A percentile compares a stretch with the other conserved stretches of the same genome.
Conservation (phyloP, 2,797 vertebrate genomes). For the Acomys russatus region DNA sequence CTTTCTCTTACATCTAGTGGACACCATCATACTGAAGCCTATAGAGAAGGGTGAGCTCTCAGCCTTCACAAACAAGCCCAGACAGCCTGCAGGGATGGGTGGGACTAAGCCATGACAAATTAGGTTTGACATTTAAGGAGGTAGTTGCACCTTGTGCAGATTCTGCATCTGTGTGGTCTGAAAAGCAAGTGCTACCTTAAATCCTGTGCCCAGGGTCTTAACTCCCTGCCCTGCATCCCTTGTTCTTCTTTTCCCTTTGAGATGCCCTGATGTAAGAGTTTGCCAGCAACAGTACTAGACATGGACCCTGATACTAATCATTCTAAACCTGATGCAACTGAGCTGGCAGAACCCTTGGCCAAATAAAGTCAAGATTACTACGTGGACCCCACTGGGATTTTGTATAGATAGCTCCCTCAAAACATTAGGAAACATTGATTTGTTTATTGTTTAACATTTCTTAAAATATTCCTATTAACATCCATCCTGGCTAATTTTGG, state of each 20-base stretch:
- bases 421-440: background rate
- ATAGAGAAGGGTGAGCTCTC: background rate
- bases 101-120: fast-evolving
- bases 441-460: background rate
- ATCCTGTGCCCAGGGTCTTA: no score
- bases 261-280: background rate
- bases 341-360: background rate
- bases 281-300: background rate
- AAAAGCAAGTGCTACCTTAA: background rate
- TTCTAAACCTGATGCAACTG: background rate
- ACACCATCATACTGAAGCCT: background rate
- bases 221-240: background rate
- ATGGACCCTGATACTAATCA: background rate
- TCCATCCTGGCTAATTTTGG: background rate
- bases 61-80: background rate
- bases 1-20: background rate
- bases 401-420: background rate
- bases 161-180: no score
- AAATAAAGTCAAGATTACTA: background rate
- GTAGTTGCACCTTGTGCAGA: no score
- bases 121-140: background rate
- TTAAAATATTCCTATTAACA: background rate
- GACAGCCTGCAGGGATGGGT: background rate
- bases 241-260: background rate
- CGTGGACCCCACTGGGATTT: background rate